Evolutionary conservation across 2,797 vertebrate species (phyloP).

Genomic region (Anomalospiza imberbis): DNA sequence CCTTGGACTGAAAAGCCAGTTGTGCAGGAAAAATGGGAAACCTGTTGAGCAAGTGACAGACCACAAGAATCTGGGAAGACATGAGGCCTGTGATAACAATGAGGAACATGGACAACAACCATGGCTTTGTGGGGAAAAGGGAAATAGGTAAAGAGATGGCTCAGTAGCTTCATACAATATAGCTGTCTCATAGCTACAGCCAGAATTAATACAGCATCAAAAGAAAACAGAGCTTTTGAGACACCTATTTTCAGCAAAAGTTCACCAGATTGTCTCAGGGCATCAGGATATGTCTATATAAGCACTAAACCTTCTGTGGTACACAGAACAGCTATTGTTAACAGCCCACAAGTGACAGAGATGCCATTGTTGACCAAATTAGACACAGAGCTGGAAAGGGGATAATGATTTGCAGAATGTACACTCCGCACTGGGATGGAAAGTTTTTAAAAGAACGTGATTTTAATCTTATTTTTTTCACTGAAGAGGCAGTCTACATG

Average conservation of each 20-base stretch:
- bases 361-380: neutral
- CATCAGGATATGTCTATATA: neutral
- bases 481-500: neutral
- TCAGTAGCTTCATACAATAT: neutral
- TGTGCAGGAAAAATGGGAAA: constrained; percentile 27
- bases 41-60: neutral
- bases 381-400: neutral
- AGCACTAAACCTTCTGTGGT: neutral
- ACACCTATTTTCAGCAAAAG: neutral
- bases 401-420: neutral
- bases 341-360: neutral
- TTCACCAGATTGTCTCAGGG: neutral
- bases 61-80: neutral
- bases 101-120: neutral
- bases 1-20: neutral
- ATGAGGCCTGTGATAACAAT: neutral
- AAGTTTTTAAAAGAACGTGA: neutral
- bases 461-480: neutral
- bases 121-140: neutral
- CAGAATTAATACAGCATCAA: neutral
- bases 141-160: neutral
- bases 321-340: neutral
- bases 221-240: neutral
- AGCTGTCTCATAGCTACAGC: neutral
- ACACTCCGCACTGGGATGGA: neutral